Base-by-base conservation (phyloP, 1,140 invertebrate species). In the Sesamia nonagrioides region DNA sequence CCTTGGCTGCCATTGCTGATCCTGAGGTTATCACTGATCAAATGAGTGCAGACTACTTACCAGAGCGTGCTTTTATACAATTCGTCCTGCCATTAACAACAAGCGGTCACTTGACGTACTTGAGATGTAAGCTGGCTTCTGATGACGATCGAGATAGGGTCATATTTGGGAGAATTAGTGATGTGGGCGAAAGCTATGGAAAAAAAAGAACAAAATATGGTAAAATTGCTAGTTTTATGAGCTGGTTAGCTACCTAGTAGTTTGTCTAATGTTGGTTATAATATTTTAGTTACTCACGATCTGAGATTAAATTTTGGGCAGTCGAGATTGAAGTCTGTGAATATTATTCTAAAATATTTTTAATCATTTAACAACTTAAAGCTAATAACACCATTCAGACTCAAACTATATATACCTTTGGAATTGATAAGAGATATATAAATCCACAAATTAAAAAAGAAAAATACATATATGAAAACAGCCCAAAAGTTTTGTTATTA, bases 1-100 rank as follows among this genome's bases (percentile, higher is more conserved):
- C 89, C 87, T 90, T 90, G 83, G 85, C 86, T 86, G 84, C 86
- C 89, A 90, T 90, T 86, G 79, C 73, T 78, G 75, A 78, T 80
- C 48, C 80, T 81, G 58, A 78, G 80, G 78, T 79, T 79, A 79
- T 52, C 77, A 81, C 79, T 81, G 77, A 76, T 82, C 58, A 72
- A 89, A 90, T 89, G 85, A 90, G 82, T 76, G 37, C 40, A 54
- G 2, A 21, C 6, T 17, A 52, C 27, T 6, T 42, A 33, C 42
- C 37, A 52, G 71, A 63, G 69, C 56, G 35, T 21, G 78, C 76
- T 87, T 89, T 79, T 88, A 87, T 87, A 89, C 52, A 54, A 13
- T 60, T 80, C 69, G 69, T 78, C 76, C 50, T 40, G 21, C 72
- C 37, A 37, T 35, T 27, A 27, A 18, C 33, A 58, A 60, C 27